Evolutionary conservation across 2,888 invertebrate species (phyloP).

Genomic region (Cantharis flavilabris): DNA sequence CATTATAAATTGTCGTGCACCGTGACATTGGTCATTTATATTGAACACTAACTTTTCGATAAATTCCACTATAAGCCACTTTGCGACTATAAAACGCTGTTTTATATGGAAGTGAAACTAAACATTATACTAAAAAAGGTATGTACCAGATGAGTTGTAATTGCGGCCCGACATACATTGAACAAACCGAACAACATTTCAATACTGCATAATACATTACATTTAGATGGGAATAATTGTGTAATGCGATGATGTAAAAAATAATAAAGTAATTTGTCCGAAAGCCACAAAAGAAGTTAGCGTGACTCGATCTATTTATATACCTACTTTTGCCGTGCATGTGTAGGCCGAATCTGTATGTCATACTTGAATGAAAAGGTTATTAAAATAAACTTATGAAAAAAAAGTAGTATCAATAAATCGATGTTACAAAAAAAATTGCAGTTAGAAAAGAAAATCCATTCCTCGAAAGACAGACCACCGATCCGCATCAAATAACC

Average conservation of each 20-base stretch:
- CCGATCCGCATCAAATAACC: slow-evolving; percentile 37
- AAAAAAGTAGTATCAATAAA: background rate
- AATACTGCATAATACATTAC: background rate
- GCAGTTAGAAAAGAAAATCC: slow-evolving; percentile 1
- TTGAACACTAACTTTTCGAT: background rate
- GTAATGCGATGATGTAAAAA: background rate
- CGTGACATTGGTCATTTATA: background rate
- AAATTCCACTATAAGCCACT: background rate
- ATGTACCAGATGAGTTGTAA: background rate
- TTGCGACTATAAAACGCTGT: background rate
- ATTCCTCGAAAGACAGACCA: slow-evolving; percentile 13
- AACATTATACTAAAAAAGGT: background rate
- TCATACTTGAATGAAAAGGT: background rate
- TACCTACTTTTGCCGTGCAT: background rate
- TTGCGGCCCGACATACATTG: background rate
- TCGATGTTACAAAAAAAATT: background rate
- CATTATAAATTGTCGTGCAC: background rate
- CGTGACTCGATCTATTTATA: background rate
- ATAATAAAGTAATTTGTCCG: background rate
- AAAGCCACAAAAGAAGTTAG: background rate
- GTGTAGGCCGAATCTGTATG: background rate
- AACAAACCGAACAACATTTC: background rate
- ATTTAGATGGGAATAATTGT: background rate
- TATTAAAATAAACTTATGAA: background rate
- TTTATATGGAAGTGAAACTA: background rate